Base-by-base conservation (phyloP, 2,797 vertebrate genomes). In the Cuniculus paca region DNA sequence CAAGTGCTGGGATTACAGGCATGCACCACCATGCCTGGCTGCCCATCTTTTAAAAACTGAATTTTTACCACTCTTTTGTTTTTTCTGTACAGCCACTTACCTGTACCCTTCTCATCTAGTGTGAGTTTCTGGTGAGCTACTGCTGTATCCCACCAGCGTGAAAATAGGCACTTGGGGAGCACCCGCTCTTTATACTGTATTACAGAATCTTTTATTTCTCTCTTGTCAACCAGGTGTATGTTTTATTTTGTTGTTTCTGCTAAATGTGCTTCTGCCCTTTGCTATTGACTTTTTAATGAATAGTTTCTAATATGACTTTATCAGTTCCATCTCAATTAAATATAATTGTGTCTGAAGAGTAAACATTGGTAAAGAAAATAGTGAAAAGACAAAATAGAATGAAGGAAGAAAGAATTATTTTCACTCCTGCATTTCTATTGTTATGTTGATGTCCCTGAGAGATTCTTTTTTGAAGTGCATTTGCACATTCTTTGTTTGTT, bases 341-440 rank as follows among this genome's bases (percentile, higher is more conserved):
- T 60, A 11, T 45, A 56, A 52, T n/a, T 92, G 36, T 79, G 9
- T 89, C 88, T 90, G 39, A 91, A 96, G 14, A 34, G 14, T 52
- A 24, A 70, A 50, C 48, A 90, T 68, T 79, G 16, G 94, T 65
- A 52, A 61, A 89, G 48, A 28, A 75, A 93, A 74, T 13, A 79
- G 48, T 72, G 36, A 56, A 88, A 78, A 92, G 65, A 60, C 54
- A 78, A 88, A 77, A 75, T 22, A 93, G 28, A 89, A 72, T 22
- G 7, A 56, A 72, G 56, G 39, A 74, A 82, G 3, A 50, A 78
- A 48, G 14, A 19, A 28, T 77, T 48, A 16, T 61, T 63, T 87
- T n/a, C 34, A 31, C 11, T 45, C 42, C 74, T 72, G 31, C 80
- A 56, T 13, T 9, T 48, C 63, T 85, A 4, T 58, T 4, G 4